A percentile compares a stretch with the other conserved stretches of the same genome.
Evolutionary conservation across 2,797 vertebrate species (phyloP).

Genomic region (Paguma larvata): DNA sequence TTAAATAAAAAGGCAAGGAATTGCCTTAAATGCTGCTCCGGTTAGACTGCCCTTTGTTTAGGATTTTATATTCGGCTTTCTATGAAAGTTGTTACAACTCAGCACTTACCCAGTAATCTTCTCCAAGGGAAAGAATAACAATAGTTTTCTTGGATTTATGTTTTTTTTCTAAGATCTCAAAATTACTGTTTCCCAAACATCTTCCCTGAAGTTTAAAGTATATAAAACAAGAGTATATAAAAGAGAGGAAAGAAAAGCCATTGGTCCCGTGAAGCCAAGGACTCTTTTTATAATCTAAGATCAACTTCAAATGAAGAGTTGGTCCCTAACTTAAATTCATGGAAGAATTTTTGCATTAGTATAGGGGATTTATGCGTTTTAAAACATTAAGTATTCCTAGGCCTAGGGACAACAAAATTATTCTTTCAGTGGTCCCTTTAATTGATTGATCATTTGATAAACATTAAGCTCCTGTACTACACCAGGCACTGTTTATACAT

Average conservation of each 20-base stretch:
- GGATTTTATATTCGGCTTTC: constrained; percentile 68
- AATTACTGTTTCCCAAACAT: constrained; percentile 74
- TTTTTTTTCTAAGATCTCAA: constrained; percentile 44
- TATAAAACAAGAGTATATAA: not conserved
- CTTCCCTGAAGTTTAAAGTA: constrained; percentile 13
- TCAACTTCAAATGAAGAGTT: not conserved
- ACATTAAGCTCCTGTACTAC: not conserved
- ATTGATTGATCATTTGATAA: constrained; percentile 34
- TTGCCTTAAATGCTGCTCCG: not conserved
- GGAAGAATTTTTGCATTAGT: not conserved
- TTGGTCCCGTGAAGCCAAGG: not conserved
- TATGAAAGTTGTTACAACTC: constrained; percentile 64
- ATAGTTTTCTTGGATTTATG: constrained; percentile 62
- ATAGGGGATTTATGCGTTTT: not conserved
- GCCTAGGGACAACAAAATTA: not conserved
- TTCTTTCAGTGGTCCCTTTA: not conserved
- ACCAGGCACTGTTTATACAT: not conserved
- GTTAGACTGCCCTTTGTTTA: constrained; percentile 57
- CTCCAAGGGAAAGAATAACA: constrained; percentile 61
- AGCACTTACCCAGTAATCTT: constrained; percentile 73
- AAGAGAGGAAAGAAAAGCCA: not conserved
- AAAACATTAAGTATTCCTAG: constrained; percentile 10
- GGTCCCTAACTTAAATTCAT: not conserved
- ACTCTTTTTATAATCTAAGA: not conserved
- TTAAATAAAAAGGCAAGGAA: constrained; percentile 68